Conservation (phyloP, 2,888 invertebrate species). For the Spodoptera littoralis region DNA sequence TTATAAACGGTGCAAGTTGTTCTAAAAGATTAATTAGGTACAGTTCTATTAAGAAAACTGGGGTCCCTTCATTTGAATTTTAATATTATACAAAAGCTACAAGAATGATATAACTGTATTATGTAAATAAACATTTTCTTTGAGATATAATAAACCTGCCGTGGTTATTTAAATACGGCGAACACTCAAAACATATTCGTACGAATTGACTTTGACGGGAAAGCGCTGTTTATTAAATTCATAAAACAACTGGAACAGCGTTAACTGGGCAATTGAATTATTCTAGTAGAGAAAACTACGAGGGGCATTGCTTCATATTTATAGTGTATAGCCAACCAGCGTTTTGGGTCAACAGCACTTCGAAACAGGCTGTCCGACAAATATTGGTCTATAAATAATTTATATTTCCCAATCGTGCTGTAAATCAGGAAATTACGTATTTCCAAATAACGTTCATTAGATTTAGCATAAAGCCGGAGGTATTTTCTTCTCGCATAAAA, state of each 20-base stretch:
- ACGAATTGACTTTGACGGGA: constrained; percentile 39
- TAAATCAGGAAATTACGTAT: too few relatives aligned
- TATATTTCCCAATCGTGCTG: too few relatives aligned
- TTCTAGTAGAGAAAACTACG: constrained; percentile 35
- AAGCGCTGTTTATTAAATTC: constrained; percentile 50
- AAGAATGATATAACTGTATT: constrained; percentile 1
- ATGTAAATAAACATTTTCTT: constrained; percentile 13
- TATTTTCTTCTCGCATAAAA: too few relatives aligned
- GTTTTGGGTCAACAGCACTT: constrained; percentile 5
- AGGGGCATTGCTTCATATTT: constrained; percentile 20
- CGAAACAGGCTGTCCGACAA: too few relatives aligned
- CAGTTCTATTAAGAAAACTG: constrained; percentile 1
- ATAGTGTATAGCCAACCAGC: constrained; percentile 1
- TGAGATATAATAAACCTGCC: constrained; percentile 12
- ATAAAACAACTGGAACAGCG: constrained; percentile 36
- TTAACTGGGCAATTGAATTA: constrained; percentile 45
- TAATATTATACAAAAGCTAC: not conserved
- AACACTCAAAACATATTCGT: constrained; percentile 18
- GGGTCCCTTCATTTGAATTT: not conserved
- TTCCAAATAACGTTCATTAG: too few relatives aligned
- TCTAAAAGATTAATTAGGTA: not conserved
- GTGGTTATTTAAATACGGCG: constrained; percentile 29
- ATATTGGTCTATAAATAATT: too few relatives aligned
- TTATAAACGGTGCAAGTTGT: too few relatives aligned
- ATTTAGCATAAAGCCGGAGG: too few relatives aligned